Evolutionary conservation across 2,888 invertebrate genomes (phyloP).

Genomic region (Halictus ligatus): DNA sequence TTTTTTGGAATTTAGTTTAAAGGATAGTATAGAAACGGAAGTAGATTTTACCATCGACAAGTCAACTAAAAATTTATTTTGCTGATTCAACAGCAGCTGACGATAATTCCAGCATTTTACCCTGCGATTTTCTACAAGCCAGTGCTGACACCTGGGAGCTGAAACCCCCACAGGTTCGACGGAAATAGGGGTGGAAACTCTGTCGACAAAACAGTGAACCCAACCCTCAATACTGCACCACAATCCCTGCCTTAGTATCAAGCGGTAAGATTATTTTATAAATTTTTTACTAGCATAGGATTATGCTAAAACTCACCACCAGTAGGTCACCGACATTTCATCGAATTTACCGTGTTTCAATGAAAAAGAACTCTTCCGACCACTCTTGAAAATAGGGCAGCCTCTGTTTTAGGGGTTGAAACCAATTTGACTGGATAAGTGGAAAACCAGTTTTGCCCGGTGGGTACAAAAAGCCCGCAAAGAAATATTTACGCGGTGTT

Average conservation of each 20-base stretch:
- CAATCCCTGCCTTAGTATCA: neutral
- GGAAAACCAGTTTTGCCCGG: neutral
- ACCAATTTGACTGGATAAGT: neutral
- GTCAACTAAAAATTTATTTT: neutral
- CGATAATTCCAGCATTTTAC: neutral
- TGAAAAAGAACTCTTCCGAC: neutral
- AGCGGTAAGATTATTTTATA: conserved; percentile 19
- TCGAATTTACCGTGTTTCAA: neutral
- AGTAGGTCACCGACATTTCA: neutral
- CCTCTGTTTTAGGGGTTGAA: neutral
- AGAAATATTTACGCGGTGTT: neutral
- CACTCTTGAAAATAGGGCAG: neutral
- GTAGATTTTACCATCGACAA: neutral
- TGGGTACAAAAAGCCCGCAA: neutral
- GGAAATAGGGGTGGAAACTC: conserved; percentile 17
- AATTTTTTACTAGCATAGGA: neutral
- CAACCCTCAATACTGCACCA: neutral
- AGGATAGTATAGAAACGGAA: neutral
- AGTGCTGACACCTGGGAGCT: conserved; percentile 44
- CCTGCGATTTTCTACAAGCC: neutral
- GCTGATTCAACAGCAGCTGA: neutral
- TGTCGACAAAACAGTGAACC: conserved; percentile 29
- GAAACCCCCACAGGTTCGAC: neutral
- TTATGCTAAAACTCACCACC: neutral
- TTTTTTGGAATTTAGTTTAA: neutral